Conservation (phyloP, 2,113 vertebrate species). For the Loxodonta africana region DNA sequence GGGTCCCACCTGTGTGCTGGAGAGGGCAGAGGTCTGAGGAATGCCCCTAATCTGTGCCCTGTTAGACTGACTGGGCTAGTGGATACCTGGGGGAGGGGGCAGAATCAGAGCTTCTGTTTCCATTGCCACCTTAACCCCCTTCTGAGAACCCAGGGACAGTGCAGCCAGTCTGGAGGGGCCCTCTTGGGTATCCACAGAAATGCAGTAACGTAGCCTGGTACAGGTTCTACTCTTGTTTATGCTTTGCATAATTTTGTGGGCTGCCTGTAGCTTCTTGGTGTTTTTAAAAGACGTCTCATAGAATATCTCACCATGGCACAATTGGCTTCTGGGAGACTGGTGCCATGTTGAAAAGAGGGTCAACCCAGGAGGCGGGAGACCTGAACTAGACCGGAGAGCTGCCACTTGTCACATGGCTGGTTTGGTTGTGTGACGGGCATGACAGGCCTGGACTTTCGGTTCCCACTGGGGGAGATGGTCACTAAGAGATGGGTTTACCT, state of each 20-base stretch:
- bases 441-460: background rate
- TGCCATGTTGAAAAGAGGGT: background rate
- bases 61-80: background rate
- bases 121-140: background rate
- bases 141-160: background rate
- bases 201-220: fast-evolving
- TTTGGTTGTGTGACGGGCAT: background rate
- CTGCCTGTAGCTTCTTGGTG: background rate
- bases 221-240: background rate
- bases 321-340: background rate
- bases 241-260: background rate
- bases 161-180: background rate
- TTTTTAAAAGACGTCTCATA: background rate
- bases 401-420: background rate
- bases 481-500: background rate
- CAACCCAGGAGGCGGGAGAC: background rate
- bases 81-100: too few relatives aligned
- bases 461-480: background rate
- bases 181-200: background rate
- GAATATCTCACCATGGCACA: background rate
- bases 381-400: background rate
- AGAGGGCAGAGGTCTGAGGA: too few relatives aligned
- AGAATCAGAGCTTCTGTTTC: background rate
- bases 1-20: background rate
- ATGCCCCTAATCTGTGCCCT: background rate